A percentile compares a stretch with the other conserved stretches of the same genome.
These are phyloP conservation scores for Apocheima hispidaria DNA, from an alignment of 2,888 invertebrate genomes.

Conservation along the genomic window DNA sequence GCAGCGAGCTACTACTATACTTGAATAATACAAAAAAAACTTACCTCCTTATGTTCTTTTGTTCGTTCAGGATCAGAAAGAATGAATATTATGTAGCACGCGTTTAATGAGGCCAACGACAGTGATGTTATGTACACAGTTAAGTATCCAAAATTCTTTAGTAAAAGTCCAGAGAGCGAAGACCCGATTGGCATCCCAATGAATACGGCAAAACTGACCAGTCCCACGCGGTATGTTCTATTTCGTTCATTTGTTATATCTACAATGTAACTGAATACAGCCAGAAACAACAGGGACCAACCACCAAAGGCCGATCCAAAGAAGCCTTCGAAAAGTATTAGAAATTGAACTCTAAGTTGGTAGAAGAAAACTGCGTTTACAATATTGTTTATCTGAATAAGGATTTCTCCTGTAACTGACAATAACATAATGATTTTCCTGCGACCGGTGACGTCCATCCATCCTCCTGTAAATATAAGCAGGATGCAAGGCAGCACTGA, in stretches of 20 bases:
- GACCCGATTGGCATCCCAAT: constrained; percentile 44
- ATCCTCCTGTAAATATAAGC: constrained; percentile 85
- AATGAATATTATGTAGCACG: constrained; percentile 17
- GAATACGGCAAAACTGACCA: constrained; percentile 49
- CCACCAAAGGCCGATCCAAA: constrained; percentile 53
- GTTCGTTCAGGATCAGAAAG: constrained; percentile 62
- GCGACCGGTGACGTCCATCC: constrained; percentile 73
- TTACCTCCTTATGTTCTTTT: constrained; percentile 80
- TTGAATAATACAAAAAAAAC: constrained; percentile 6
- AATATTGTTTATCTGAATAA: constrained; percentile 59
- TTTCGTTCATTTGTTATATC: constrained; percentile 71
- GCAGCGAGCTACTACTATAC: no score
- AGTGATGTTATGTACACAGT: constrained; percentile 24
- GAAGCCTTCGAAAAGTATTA: constrained; percentile 60
- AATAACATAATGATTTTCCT: constrained; percentile 74
- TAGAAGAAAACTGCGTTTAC: constrained; percentile 67
- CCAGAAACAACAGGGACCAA: constrained; percentile 63
- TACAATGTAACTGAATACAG: constrained; percentile 73
- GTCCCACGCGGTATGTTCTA: constrained; percentile 78
- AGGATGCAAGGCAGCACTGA: constrained; percentile 89
- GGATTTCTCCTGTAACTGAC: constrained; percentile 67
- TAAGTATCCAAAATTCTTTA: constrained; percentile 55
- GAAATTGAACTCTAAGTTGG: constrained; percentile 64
- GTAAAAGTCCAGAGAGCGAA: constrained; percentile 41
- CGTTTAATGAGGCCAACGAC: constrained; percentile 6